These are phyloP conservation scores for Oreortyx pictus DNA, from an alignment of 2,797 vertebrate species.

Conservation along the genomic window DNA sequence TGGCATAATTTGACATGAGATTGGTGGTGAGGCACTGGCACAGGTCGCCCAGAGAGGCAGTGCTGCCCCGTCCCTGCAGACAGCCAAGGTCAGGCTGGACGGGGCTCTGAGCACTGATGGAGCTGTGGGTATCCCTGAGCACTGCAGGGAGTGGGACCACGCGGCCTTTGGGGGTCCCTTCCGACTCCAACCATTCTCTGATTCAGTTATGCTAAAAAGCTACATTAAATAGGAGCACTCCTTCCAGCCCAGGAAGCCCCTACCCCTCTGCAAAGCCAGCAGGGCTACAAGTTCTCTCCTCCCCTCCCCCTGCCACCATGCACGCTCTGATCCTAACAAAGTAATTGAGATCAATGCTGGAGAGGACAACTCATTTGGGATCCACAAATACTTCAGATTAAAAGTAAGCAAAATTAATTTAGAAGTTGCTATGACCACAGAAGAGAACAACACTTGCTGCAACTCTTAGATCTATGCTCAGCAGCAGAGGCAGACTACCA, in stretches of 20 bases:
- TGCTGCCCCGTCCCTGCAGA: too few species aligned
- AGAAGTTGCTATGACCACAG: background rate
- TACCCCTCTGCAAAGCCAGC: background rate
- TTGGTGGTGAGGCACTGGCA: too few species aligned
- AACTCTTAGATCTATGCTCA: accelerated
- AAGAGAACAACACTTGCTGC: background rate
- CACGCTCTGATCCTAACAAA: background rate
- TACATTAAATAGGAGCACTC: accelerated
- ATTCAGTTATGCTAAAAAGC: background rate
- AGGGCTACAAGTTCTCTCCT: background rate
- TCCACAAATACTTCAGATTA: constrained; percentile 24
- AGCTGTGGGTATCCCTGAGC: too few species aligned
- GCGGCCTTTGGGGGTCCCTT: too few species aligned
- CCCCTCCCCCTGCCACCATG: background rate
- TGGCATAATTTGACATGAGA: accelerated
- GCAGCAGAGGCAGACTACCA: background rate
- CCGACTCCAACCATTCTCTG: too few species aligned
- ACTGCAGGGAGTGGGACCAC: too few species aligned
- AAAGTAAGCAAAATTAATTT: constrained; percentile 34
- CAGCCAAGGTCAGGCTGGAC: too few species aligned
- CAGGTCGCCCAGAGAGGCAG: too few species aligned
- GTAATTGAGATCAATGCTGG: background rate
- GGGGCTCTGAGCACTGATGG: too few species aligned
- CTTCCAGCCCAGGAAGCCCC: background rate
- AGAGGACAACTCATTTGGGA: background rate